These are phyloP conservation scores for Bubalus kerabau DNA, from an alignment of 2,113 vertebrate genomes.

Conservation along the genomic window DNA sequence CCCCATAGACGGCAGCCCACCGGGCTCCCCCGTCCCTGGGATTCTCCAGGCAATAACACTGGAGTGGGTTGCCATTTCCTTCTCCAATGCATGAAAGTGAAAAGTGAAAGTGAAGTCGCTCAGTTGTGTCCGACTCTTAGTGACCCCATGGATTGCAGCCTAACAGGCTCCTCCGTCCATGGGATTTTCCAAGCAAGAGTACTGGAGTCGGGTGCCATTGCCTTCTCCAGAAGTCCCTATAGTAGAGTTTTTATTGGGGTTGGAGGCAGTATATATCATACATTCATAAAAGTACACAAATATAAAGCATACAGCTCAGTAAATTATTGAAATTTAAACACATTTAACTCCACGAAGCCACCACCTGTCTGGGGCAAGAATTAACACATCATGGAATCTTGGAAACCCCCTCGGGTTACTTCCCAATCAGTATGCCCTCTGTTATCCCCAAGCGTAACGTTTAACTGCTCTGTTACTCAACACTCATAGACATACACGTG, in stretches of 20 bases:
- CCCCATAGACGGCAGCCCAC: no score
- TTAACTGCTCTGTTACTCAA: background rate
- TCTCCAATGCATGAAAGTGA: no score
- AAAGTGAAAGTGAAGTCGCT: no score
- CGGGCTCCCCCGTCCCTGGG: no score
- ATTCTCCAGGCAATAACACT: no score
- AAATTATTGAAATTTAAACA: background rate
- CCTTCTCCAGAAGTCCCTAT: background rate
- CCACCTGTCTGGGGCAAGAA: background rate
- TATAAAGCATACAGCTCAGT: background rate
- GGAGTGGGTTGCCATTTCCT: no score
- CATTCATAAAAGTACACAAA: background rate
- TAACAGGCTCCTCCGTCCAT: no score
- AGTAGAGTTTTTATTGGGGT: background rate
- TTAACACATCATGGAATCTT: background rate
- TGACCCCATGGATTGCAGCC: no score
- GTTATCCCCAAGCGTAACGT: background rate
- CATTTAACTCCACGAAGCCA: background rate
- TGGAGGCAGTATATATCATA: background rate
- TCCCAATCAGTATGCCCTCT: background rate
- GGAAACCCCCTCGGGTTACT: background rate
- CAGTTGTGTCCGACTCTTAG: no score
- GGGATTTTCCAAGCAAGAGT: no score
- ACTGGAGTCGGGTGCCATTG: no score
- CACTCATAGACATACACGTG: background rate